phyloP scores from a whole-genome alignment of 2,888 invertebrate species.

The Cephus nigrinus region DNA sequence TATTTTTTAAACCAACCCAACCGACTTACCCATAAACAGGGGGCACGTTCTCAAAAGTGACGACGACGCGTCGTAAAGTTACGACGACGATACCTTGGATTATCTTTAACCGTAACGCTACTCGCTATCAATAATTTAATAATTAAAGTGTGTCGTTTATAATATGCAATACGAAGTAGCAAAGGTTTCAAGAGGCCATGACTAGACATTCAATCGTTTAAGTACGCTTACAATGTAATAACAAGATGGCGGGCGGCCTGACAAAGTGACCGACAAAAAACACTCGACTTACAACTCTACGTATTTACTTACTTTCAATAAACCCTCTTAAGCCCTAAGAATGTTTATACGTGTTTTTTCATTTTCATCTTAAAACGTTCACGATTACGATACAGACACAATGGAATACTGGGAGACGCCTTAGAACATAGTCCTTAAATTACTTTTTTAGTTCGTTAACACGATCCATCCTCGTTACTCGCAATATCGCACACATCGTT shows the following conservation, averaged over 20 bases:
- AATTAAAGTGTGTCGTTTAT: conserved; percentile 14
- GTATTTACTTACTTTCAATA: conserved; percentile 56
- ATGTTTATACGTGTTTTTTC: conserved; percentile 18
- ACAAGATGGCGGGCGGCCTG: conserved; percentile 64
- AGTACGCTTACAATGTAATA: conserved; percentile 61
- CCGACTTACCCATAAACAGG: background rate
- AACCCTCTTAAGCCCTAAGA: conserved; percentile 32
- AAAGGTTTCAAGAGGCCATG: conserved; percentile 64
- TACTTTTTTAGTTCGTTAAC: conserved; percentile 17
- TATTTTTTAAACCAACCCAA: background rate
- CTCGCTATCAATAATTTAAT: conserved; percentile 28
- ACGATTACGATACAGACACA: conserved; percentile 57
- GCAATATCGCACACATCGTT: conserved; percentile 1
- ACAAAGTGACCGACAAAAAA: conserved; percentile 60
- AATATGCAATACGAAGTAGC: conserved; percentile 48
- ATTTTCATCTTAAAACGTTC: conserved; percentile 35
- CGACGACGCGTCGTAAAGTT: background rate
- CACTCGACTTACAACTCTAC: conserved; percentile 33
- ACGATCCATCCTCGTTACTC: conserved; percentile 15
- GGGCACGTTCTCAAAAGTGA: background rate
- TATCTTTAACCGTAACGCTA: conserved; percentile 8
- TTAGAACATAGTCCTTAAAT: conserved; percentile 3
- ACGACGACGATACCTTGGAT: conserved; percentile 3
- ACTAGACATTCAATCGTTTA: conserved; percentile 65
- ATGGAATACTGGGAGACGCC: conserved; percentile 58